Base-by-base conservation (phyloP, 2,888 invertebrate genomes). In the Strigamia crassipes region DNA sequence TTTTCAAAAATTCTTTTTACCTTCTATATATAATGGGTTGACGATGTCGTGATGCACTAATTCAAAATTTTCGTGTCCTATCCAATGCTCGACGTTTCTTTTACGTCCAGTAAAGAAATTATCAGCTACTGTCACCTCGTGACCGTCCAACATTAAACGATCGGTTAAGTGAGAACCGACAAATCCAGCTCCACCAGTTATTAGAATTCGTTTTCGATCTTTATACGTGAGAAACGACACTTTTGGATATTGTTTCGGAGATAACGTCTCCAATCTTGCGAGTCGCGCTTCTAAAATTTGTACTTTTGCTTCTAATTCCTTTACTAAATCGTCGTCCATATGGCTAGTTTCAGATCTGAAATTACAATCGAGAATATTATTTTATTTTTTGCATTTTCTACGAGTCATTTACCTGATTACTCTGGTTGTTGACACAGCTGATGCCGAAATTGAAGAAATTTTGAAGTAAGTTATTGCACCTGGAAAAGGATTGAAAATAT, bases 131-230 rank as follows among this genome's bases (percentile, higher is more conserved):
- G 96, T 97, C 0, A 99, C 89, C 89, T 98, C 97, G 88, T 99
- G 97, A 0, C 98, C 98, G 86, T 94, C 94, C 84, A 94, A 90
- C 98, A 99, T 98, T 81, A 99, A 90, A 84, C 93, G 90, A 88
- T 99, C 99, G 0, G 98, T 97, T 34, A 99, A 90, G 89, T 99
- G 99, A 0, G 98, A 99, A 0, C 99, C 99, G n/a, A 99, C 98
- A 90, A 99, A 99, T 2, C 98, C 99, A 8, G 98, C 98, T 13
- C 98, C 98, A 78, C 98, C 98, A 9, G 97, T 97, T 87, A 96
- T 95, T 89, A 99, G 89, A 86, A 99, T 96, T 84, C 99, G 91
- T 88, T 96, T 97, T 82, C 98, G 91, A 85, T 94, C 93, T 86
- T 95, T 93, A 87, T 97, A 97, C 85, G 96, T 96, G 18, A 96